Evolutionary conservation across 2,113 vertebrate genomes (phyloP), one percentile per base, ranked within the genome.

Genomic region (Lampris megalopsis): DNA sequence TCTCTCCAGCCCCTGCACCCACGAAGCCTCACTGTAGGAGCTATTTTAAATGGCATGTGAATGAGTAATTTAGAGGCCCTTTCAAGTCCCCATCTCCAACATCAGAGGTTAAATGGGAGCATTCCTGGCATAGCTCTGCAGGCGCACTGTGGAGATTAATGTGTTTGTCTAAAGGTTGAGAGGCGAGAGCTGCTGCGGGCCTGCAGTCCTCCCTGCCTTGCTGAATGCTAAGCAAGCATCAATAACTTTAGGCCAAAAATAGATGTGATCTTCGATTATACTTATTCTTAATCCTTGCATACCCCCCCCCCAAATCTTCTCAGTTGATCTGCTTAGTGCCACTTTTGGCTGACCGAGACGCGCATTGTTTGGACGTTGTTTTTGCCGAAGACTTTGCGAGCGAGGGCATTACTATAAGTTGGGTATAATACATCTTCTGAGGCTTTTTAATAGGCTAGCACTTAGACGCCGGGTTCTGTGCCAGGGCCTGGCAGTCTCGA

Each of bases 121-220:
- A 93, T 91, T 92, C 85, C 82, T 88, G 1, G 3, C 71, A 93
- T 91, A 82, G 65, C 75, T 90, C 69, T n/a, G 43, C 62, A 49
- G 70, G 74, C 85, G 81, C 82, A 89, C 81, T 38, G 65, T 77
- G 71, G 60, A 90, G 81, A 90, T 88, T 67, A 85, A 90, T 86
- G 87, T 85, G 86, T 88, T 89, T 88, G 81, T 77, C 64, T 70
- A 69, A 83, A 72, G 63, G 74, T 76, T 82, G 68, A 6, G 40
- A 68, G 78, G 71, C 66, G 66, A 81, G 45, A 61, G 80, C 43
- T 56, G 56, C 48, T 58, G 47, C 0, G n/a, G 79, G 68, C 63
- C 73, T 75, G 72, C 81, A 70, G 71, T 78, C 65, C 71, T 72
- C 63, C 75, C 41, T 40, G 24, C 85, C 66, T 85, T 70, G 60